These are phyloP conservation scores for Ceyx cyanopectus DNA, from an alignment of 2,113 vertebrate genomes.

Conservation along the genomic window DNA sequence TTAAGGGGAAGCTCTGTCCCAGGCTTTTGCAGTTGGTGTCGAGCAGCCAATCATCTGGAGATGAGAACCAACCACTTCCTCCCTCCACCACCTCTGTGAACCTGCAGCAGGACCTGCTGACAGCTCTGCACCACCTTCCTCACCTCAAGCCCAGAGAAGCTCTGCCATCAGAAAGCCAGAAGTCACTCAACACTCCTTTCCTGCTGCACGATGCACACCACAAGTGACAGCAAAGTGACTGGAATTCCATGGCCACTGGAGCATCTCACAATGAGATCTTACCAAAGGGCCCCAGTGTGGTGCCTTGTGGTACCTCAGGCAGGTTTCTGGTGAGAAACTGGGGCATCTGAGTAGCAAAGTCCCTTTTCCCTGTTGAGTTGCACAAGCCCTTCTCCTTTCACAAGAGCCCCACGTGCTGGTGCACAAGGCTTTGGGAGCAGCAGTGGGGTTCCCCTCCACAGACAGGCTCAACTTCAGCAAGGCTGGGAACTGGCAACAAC, in stretches of 20 bases:
- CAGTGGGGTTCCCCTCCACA: background rate
- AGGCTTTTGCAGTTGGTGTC: background rate
- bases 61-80: constrained; percentile 57
- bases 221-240: background rate
- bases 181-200: background rate
- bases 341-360: background rate
- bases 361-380: background rate
- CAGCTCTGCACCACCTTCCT: background rate
- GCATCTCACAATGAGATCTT: background rate
- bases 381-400: background rate
- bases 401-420: accelerated
- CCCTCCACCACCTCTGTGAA: background rate
- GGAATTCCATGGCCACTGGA: background rate
- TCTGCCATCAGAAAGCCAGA: accelerated
- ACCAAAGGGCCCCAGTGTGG: background rate
- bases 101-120: background rate
- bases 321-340: background rate
- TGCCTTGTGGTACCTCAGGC: background rate
- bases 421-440: background rate
- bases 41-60: background rate
- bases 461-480: background rate
- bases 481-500: background rate
- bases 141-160: background rate
- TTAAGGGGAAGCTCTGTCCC: background rate
- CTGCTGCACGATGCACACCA: background rate